Conservation (phyloP, 2,888 invertebrate species). For the Apamea monoglypha region DNA sequence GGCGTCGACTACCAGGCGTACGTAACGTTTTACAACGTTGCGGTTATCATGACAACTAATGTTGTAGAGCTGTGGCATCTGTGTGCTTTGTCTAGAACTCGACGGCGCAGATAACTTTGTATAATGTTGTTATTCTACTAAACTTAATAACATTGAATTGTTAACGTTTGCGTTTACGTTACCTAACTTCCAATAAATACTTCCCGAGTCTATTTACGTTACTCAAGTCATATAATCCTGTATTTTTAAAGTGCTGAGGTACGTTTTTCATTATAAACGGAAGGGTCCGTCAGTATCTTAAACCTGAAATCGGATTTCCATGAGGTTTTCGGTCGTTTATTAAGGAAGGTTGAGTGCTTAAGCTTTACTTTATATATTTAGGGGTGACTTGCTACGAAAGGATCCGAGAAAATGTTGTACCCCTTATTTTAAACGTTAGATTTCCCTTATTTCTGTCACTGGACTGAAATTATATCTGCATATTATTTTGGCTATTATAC, state of each 20-base stretch:
- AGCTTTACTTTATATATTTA: constrained; percentile 47
- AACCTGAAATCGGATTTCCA: constrained; percentile 55
- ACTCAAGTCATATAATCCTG: constrained; percentile 17
- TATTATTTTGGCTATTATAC: neutral
- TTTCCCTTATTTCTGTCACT: constrained; percentile 7
- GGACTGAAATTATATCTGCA: neutral
- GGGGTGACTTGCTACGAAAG: constrained; percentile 38
- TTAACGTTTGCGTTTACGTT: constrained; percentile 14
- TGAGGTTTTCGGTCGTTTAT: constrained; percentile 58
- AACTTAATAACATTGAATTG: constrained; percentile 7
- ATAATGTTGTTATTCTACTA: constrained; percentile 12
- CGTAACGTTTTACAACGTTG: constrained; percentile 33
- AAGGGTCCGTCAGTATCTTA: constrained; percentile 51
- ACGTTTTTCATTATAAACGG: constrained; percentile 41
- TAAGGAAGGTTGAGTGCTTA: constrained; percentile 47
- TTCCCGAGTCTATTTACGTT: neutral
- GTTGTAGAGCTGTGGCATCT: constrained; percentile 37
- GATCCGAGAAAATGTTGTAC: constrained; percentile 12
- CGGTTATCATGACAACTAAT: constrained; percentile 40
- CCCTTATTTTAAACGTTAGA: constrained; percentile 33
- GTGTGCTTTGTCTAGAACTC: constrained; percentile 32
- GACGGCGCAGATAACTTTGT: constrained; percentile 23
- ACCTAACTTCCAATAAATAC: neutral
- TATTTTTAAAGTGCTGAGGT: constrained; percentile 23
- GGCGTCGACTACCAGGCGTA: constrained; percentile 23